A percentile compares a stretch with the other conserved stretches of the same genome.
Evolutionary conservation across 2,797 vertebrate species (phyloP).

Genomic region (Nyctalus aviator): DNA sequence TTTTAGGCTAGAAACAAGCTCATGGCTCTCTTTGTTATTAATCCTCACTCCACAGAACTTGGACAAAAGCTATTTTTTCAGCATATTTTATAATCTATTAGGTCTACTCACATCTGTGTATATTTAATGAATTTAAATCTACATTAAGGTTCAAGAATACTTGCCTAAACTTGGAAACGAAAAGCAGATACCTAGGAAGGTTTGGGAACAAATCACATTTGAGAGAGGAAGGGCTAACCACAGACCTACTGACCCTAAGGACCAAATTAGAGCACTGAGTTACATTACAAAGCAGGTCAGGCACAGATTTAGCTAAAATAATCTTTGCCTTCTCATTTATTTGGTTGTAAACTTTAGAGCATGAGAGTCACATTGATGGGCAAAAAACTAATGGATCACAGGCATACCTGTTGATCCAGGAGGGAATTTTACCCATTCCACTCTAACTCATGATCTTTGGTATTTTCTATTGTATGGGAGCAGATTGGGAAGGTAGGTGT

Average conservation of each 20-base stretch:
- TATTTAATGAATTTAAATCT: background rate
- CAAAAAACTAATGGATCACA: background rate
- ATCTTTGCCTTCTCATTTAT: background rate
- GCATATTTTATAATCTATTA: background rate
- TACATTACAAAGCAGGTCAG: slow-evolving; percentile 8
- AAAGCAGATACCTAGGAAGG: background rate
- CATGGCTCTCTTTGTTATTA: background rate
- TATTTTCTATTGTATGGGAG: background rate
- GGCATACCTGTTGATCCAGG: background rate
- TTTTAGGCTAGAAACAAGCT: slow-evolving; percentile 44
- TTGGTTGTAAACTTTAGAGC: background rate
- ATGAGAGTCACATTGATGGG: background rate
- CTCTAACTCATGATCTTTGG: background rate
- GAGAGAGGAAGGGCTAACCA: background rate
- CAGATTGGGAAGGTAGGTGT: background rate
- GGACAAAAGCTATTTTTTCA: background rate
- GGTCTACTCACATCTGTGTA: background rate
- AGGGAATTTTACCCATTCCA: background rate
- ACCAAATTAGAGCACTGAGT: background rate
- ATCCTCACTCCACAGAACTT: background rate
- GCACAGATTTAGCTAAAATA: background rate
- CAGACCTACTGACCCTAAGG: background rate
- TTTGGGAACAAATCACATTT: background rate
- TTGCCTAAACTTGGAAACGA: background rate
- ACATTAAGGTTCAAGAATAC: slow-evolving; percentile 14